Conservation (phyloP, 2,888 invertebrate species). For the Dynastes grantii region DNA sequence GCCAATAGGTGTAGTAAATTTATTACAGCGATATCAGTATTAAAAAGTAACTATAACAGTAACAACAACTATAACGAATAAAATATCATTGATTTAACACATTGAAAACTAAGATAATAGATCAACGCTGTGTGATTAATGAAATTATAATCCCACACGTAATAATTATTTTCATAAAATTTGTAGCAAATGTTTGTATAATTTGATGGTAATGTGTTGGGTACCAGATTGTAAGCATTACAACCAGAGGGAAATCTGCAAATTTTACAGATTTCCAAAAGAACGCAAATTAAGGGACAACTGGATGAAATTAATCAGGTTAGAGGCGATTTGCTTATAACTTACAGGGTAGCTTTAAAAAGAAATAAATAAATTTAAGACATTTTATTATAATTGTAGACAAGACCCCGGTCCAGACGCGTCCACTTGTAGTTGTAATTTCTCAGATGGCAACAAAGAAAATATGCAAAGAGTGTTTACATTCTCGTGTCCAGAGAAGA, state of each 20-base stretch:
- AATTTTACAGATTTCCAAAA: not conserved
- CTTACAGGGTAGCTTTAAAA: not conserved
- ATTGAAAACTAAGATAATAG: no score
- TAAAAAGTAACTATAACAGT: no score
- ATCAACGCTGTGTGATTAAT: no score
- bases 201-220: conserved; percentile 1
- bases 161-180: no score
- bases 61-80: no score
- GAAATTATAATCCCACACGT: no score
- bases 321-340: not conserved
- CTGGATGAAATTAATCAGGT: not conserved
- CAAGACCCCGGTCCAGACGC: not conserved
- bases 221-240: conserved; percentile 2
- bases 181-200: not conserved
- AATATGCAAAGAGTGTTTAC: conserved; percentile 1
- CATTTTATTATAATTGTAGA: not conserved
- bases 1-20: no score
- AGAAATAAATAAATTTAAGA: not conserved
- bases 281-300: not conserved
- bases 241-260: not conserved
- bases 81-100: no score
- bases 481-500: conserved; percentile 13
- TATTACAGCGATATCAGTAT: no score
- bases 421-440: not conserved
- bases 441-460: conserved; percentile 18